phyloP scores from a whole-genome alignment of 2,888 invertebrate genomes.

The Shargacucullia verbasci region DNA sequence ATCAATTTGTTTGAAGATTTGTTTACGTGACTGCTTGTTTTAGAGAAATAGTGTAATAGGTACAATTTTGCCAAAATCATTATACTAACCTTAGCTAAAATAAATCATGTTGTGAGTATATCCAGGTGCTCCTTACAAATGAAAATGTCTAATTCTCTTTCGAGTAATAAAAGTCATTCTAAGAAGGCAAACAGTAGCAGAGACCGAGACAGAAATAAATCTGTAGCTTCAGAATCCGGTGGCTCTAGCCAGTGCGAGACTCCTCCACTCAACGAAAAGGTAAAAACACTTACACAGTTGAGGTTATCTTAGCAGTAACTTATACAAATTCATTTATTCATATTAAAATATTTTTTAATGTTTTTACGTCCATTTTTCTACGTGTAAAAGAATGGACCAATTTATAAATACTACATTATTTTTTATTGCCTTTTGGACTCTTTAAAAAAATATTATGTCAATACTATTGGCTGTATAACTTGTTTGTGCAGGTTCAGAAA shows the following conservation, averaged over 20 bases:
- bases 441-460: too few relatives aligned
- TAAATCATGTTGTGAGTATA: slow-evolving; percentile 47
- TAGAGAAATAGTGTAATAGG: slow-evolving; percentile 5
- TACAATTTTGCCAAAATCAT: slow-evolving; percentile 19
- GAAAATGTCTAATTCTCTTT: slow-evolving; percentile 77
- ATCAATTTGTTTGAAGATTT: slow-evolving; percentile 49
- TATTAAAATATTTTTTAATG: too few relatives aligned
- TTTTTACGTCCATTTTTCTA: too few relatives aligned
- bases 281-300: slow-evolving; percentile 48
- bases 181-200: slow-evolving; percentile 77
- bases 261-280: slow-evolving; percentile 84
- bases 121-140: slow-evolving; percentile 20
- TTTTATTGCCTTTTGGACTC: too few relatives aligned
- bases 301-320: slow-evolving; percentile 23
- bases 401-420: too few relatives aligned
- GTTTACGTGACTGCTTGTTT: slow-evolving; percentile 43
- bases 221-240: slow-evolving; percentile 82
- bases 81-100: slow-evolving; percentile 15
- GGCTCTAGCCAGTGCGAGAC: slow-evolving; percentile 86
- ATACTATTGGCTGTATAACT: too few relatives aligned
- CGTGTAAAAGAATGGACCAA: too few relatives aligned
- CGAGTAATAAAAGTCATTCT: slow-evolving; percentile 77
- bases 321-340: slow-evolving; percentile 3
- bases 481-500: too few relatives aligned
- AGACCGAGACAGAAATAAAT: slow-evolving; percentile 82